phyloP scores from a whole-genome alignment of 2,113 vertebrate genomes.

The Perccottus glenii region DNA sequence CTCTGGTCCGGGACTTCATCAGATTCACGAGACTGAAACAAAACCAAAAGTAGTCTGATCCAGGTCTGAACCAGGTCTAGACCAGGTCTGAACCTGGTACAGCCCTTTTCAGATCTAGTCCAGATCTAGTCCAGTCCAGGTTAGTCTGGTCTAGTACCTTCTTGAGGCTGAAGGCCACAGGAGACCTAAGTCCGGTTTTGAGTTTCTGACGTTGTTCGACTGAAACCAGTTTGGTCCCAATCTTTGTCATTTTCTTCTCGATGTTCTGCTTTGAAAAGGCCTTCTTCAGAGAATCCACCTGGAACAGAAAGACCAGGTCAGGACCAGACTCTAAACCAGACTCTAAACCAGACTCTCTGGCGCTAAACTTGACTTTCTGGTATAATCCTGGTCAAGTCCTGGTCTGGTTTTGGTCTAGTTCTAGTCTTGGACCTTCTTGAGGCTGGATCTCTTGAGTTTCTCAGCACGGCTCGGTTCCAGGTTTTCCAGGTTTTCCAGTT shows the following conservation, averaged over 20 bases:
- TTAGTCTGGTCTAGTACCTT: constrained; percentile 49
- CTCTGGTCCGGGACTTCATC: constrained; percentile 45
- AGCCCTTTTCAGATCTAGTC: not conserved
- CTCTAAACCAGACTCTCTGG: not conserved
- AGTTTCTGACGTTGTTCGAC: constrained; percentile 92
- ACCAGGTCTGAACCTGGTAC: not conserved
- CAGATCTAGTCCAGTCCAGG: not conserved
- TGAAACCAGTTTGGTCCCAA: constrained; percentile 92
- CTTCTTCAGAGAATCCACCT: constrained; percentile 95
- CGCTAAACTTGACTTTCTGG: not conserved
- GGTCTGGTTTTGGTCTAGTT: no score
- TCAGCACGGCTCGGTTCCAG: constrained; percentile 87
- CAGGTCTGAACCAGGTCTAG: not conserved
- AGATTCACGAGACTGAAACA: constrained; percentile 53
- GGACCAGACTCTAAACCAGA: not conserved
- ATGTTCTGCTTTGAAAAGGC: constrained; percentile 95
- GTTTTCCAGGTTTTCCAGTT: constrained; percentile 84
- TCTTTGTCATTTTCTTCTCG: constrained; percentile 96
- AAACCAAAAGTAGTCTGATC: no score
- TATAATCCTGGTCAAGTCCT: no score
- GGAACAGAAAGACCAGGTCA: not conserved
- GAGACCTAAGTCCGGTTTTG: constrained; percentile 85
- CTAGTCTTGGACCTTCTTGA: constrained; percentile 82
- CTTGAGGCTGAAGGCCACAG: constrained; percentile 70
- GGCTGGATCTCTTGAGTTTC: constrained; percentile 91